Percentiles rank a stretch among this genome's conserved stretches.
phyloP scores from a whole-genome alignment of 2,113 vertebrate genomes.

The Sphaerodactylus townsendi region DNA sequence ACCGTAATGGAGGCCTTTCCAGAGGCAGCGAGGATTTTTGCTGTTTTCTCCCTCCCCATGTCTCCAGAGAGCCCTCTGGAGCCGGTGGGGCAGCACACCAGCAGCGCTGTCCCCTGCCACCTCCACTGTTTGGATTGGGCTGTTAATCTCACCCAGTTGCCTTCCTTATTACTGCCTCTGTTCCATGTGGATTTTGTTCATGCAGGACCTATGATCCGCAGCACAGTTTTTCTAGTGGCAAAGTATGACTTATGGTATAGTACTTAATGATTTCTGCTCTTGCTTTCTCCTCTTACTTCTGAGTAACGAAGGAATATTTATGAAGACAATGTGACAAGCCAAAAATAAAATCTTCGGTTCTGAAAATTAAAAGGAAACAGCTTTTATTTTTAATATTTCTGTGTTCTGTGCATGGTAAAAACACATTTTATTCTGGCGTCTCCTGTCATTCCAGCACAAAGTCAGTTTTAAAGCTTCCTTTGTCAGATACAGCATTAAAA shows the following conservation, averaged over 20 bases:
- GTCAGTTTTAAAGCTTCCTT: constrained; percentile 70
- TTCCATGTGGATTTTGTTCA: not conserved
- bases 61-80: too few species aligned
- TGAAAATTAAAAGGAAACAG: constrained; percentile 72
- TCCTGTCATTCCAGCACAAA: constrained; percentile 77
- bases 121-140: too few species aligned
- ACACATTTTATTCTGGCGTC: constrained; percentile 74
- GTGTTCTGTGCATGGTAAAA: constrained; percentile 73
- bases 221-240: too few species aligned
- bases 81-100: too few species aligned
- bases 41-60: too few species aligned
- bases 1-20: too few species aligned
- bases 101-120: too few species aligned
- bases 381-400: constrained; percentile 78
- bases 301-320: not conserved
- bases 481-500: constrained; percentile 76
- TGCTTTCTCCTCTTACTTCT: not conserved
- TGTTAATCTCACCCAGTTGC: too few species aligned
- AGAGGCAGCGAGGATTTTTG: too few species aligned
- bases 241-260: not conserved
- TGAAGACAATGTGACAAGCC: not conserved
- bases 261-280: constrained; percentile 19
- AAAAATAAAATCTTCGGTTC: constrained; percentile 54
- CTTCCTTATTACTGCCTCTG: too few species aligned
- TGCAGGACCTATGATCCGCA: too few species aligned